Base-by-base conservation (phyloP, 2,888 invertebrate genomes). In the Hypomecis punctinalis region DNA sequence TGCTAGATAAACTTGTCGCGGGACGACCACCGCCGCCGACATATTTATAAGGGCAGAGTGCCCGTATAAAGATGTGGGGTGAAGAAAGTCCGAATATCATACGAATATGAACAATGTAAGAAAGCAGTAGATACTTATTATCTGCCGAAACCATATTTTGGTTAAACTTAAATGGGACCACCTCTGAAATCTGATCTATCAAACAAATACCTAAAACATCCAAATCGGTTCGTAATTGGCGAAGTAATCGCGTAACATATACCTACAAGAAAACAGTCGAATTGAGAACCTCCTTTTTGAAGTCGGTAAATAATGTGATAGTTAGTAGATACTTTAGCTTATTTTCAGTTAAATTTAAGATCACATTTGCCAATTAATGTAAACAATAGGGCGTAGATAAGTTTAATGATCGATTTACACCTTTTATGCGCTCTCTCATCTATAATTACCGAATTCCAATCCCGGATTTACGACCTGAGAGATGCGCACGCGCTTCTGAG, bases 1-100 rank as follows among this genome's bases (percentile, higher is more conserved):
- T 78, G 85, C 68, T 81, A 81, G 80, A 84, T 86, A 79, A 83
- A 84, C 84, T 76, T 80, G 81, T 85, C 79, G 36, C 77, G 67
- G 75, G 23, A 43, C 62, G 57, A 45, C 63, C 57, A 59, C 61
- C 52, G 23, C 5, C 0, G 5, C 13, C 56, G 43, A 48, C 40
- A 9, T 43, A 39, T 54, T 46, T 52, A 66, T 60, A 55, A 66
- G 66, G 66, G 47, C 63, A 53, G 59, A 48, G 35, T 9, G 37
- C 11, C 8, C 11, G n/a, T 49, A 36, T 11, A 49, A 36, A 49
- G 36, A n/a, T 11, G 11, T 49, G 33, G 35, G n/a, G 3, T 33
- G 5, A 13, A 35, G 33, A 5, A 23, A 45, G 13, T 35, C 11
- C 13, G 37, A 49, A 37, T 37, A 37, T 37, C 37, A 11, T 37